These are phyloP conservation scores for Taeniopygia guttata DNA, from an alignment of 2,797 vertebrate species.

Conservation along the genomic window DNA sequence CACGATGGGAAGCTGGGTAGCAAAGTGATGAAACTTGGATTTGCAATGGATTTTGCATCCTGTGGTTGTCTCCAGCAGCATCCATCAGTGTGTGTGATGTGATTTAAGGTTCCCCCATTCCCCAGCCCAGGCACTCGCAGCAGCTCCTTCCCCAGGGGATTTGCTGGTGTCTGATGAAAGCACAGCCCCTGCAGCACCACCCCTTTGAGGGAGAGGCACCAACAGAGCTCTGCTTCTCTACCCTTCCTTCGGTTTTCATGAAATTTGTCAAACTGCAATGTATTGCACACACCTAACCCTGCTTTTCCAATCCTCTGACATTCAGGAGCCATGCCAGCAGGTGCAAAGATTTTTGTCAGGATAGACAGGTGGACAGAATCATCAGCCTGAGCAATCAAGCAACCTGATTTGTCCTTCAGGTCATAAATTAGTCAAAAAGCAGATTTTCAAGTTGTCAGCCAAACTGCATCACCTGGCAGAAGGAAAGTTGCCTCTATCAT, in stretches of 20 bases:
- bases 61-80: neutral
- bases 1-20: fast-evolving
- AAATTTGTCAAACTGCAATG: neutral
- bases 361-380: neutral
- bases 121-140: fast-evolving
- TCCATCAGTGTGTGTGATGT: neutral
- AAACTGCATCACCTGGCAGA: neutral
- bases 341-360: neutral
- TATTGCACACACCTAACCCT: neutral
- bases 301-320: neutral
- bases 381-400: neutral
- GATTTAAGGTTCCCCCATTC: neutral
- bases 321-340: neutral
- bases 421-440: neutral
- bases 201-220: neutral
- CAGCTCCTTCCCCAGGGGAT: neutral
- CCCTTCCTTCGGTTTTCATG: neutral
- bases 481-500: neutral
- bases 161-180: neutral
- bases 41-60: neutral
- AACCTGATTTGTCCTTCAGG: neutral
- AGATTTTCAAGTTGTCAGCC: neutral
- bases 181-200: neutral
- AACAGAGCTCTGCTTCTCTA: neutral
- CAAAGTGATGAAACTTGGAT: neutral